phyloP scores from a whole-genome alignment of 2,888 invertebrate species.

The Willowsia nigromaculata region DNA sequence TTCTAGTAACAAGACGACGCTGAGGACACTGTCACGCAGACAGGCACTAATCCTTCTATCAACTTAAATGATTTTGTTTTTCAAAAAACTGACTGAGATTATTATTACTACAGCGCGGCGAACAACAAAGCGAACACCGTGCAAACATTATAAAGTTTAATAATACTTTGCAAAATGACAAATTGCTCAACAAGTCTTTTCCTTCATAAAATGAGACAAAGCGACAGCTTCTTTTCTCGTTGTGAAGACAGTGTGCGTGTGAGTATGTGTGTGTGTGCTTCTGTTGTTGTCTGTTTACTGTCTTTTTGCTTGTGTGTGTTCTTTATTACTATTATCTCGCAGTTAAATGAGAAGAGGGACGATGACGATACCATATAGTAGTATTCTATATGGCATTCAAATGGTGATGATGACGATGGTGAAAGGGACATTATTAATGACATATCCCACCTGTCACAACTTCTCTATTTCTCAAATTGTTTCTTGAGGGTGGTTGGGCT shows the following conservation, averaged over 20 bases:
- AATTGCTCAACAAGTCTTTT: constrained; percentile 63
- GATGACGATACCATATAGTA: not conserved
- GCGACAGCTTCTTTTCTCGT: constrained; percentile 52
- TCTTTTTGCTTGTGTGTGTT: constrained; percentile 17
- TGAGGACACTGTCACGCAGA: not conserved
- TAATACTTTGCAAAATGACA: constrained; percentile 54
- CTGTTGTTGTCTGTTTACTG: constrained; percentile 36
- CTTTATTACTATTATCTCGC: not conserved
- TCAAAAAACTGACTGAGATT: constrained; percentile 43
- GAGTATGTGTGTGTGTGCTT: constrained; percentile 21
- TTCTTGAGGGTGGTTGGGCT: constrained; percentile 50
- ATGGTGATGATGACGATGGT: constrained; percentile 50
- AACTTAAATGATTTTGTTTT: constrained; percentile 43
- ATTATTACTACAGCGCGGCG: not conserved
- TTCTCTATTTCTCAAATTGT: constrained; percentile 65
- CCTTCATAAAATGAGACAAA: constrained; percentile 53
- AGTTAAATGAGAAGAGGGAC: not conserved
- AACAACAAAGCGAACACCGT: not conserved
- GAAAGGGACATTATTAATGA: constrained; percentile 71
- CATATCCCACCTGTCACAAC: constrained; percentile 73
- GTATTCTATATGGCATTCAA: not conserved
- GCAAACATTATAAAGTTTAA: not conserved
- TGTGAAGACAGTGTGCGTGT: not conserved
- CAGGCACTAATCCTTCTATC: constrained; percentile 44
- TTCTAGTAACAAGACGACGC: not conserved